Base-by-base conservation (phyloP, 1,140 invertebrate species). In the Hyles euphorbiae region DNA sequence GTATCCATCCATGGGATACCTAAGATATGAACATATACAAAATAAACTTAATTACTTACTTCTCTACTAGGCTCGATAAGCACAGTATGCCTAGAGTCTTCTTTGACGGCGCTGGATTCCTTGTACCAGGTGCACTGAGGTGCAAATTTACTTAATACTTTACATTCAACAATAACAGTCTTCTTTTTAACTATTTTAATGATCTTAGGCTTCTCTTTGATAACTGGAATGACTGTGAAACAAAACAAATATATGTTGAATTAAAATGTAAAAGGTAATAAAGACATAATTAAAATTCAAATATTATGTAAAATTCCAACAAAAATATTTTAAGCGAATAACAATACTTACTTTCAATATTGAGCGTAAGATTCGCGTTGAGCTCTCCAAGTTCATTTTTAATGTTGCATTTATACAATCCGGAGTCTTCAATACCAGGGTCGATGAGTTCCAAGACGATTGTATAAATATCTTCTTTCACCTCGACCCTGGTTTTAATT, bases 351-450 rank as follows among this genome's bases (percentile, higher is more conserved):
- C 97, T 98, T 94, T 98, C 97, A 89, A 99, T 97, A 89, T 99
- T 99, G 60, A 99, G 91, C 59, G 97, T 98, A 47, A 99, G 91
- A 89, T 99, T 99, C 44, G 97, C 97, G 87, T 98, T 98, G 49
- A 98, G 92, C 92, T 99, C 98, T 67, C 98, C 98, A 78, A 96
- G 92, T 66, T 94, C 91, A 88, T 99, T 99, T 88, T 98, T 99
- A 62, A 99, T 97, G 76, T 98, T 98, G 83, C 98, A 99, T 88
- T 99, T 99, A 90, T 99, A 99, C 40, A 98, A 91, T 45, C 98
- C 98, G 70, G 98, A 98, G 90, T 99, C 98, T 74, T 97, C 95
- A 63, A 96, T 93, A 70, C 95, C 95, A 59, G 98, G 98, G 90
- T 98, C 96, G 90, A 95, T 94, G 7, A 99, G 90, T 85, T 97